phyloP scores from a whole-genome alignment of 2,113 vertebrate genomes.

The Apteryx mantelli region DNA sequence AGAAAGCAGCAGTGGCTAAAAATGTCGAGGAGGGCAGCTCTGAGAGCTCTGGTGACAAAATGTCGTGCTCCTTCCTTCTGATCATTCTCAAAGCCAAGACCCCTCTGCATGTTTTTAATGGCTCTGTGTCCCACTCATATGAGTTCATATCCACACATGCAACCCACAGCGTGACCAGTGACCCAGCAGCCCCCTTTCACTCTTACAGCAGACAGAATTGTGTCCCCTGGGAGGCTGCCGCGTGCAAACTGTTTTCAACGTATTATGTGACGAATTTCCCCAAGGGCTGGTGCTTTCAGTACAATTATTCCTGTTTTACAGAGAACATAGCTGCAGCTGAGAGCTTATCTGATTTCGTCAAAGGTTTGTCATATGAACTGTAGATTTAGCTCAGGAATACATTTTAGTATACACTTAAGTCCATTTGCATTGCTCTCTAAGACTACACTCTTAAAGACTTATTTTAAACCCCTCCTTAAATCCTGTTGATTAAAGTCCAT shows the following conservation, averaged over 20 bases:
- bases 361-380: neutral
- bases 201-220: neutral
- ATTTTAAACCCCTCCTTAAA: slow-evolving; percentile 22
- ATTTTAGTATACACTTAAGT: neutral
- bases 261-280: neutral
- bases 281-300: neutral
- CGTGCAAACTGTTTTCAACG: neutral
- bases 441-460: neutral
- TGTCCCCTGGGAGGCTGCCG: neutral
- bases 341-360: neutral
- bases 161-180: rapidly evolving
- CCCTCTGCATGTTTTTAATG: neutral
- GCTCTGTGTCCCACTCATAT: neutral
- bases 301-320: slow-evolving; percentile 12
- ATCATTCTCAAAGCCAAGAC: neutral
- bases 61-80: neutral
- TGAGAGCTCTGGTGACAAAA: neutral
- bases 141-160: neutral
- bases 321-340: neutral
- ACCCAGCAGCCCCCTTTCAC: rapidly evolving
- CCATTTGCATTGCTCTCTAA: neutral
- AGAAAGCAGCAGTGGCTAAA: neutral
- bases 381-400: neutral
- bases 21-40: neutral
- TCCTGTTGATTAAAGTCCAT: neutral